Conservation (phyloP, 2,797 vertebrate genomes). For the Arctocebus calabarensis region DNA sequence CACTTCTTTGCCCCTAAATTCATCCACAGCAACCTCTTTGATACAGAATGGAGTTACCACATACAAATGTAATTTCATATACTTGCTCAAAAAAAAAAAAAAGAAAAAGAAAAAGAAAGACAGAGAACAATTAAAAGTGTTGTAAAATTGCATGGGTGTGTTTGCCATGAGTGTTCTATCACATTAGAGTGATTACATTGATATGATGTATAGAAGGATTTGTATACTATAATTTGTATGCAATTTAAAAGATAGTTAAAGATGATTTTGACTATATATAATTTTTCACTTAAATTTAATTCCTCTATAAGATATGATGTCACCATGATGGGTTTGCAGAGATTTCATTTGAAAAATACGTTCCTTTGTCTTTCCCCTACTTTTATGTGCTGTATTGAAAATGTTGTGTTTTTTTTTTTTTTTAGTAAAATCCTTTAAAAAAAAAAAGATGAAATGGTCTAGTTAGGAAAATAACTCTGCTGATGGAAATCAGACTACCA, state of each 20-base stretch:
- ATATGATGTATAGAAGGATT: background rate
- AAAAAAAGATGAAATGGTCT: background rate
- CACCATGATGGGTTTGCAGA: background rate
- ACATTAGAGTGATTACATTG: background rate
- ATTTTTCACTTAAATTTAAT: slow-evolving; percentile 32
- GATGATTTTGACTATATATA: slow-evolving; percentile 15
- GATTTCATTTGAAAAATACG: slow-evolving; percentile 45
- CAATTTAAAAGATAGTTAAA: background rate
- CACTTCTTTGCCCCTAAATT: background rate
- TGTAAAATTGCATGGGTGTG: background rate
- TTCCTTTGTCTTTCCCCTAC: background rate
- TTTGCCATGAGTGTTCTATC: background rate
- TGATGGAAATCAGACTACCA: background rate
- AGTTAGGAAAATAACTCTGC: background rate
- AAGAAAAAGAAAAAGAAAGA: background rate
- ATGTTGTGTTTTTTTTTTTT: slow-evolving; percentile 9
- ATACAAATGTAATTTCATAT: background rate
- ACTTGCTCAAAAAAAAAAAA: background rate
- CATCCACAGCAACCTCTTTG: background rate
- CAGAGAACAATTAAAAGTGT: background rate
- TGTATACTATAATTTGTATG: background rate
- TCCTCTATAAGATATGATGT: background rate
- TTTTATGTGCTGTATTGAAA: background rate
- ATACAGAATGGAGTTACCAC: background rate
- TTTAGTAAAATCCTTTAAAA: slow-evolving; percentile 1